Base-by-base conservation (phyloP, 2,888 invertebrate genomes). In the Metellina segmentata region DNA sequence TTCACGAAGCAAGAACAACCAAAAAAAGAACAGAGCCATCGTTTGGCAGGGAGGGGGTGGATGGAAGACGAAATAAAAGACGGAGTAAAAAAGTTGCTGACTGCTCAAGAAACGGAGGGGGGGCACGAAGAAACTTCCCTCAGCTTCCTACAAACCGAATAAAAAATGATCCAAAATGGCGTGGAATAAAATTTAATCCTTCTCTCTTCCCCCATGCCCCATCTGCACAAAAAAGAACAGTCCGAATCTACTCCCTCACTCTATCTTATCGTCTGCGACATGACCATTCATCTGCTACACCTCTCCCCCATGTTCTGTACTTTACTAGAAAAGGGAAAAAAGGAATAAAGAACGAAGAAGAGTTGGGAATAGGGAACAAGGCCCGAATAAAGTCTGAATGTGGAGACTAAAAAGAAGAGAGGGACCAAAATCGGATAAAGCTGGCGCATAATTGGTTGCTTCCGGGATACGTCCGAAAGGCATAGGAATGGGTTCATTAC, bases 101-200 rank as follows among this genome's bases (percentile, higher is more conserved):
- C 85, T 86, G 85, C 69, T 48, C 69, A 69, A 81, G 70, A 81
- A 81, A 49, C 16, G n/a, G 19, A 70, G 16, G 34, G 61, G 34
- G 61, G 52, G 71, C 9, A 51, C 70, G 51, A 82, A 52, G 7
- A 51, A 83, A 74, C 51, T 49, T 53, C 49, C 72, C 34, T 83
- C 51, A 70, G 51, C 34, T 83, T 70, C 70, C 51, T 51, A 79
- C 52, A 79, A 87, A 87, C 87, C 79, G 79, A 87, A 79, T 87
- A 87, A 87, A 86, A 87, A 87, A 87, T 87, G 79, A 79, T 78
- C 81, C 87, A 87, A 87, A 79, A 87, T 87, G 87, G 79, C 87
- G 87, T n/a, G 71, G 87, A 72, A 78, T 87, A 87, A 87, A 87
- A 87, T 87, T 87, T 87, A 87, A 87, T 70, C 87, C 87, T 13